These are phyloP conservation scores for Sepioteuthis lessoniana DNA, from an alignment of 2,888 invertebrate genomes.

Conservation along the genomic window DNA sequence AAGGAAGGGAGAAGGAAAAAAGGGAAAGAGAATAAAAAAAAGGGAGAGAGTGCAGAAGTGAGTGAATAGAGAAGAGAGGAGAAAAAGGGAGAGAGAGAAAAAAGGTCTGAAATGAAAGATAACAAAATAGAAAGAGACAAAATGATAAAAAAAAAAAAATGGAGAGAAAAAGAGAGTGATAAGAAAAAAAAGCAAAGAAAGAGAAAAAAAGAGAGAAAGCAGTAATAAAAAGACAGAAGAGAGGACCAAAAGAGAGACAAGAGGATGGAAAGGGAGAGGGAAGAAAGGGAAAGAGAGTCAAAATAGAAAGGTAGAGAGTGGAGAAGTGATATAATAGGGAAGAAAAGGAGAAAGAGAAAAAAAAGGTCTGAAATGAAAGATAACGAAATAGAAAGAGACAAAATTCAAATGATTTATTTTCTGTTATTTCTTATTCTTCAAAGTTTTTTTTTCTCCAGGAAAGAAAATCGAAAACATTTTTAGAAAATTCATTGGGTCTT, in stretches of 20 bases:
- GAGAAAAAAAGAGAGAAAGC: background rate
- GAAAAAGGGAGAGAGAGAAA: background rate
- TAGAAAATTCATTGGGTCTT: background rate
- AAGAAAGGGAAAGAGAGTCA: background rate
- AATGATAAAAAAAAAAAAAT: background rate
- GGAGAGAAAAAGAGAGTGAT: background rate
- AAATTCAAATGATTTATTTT: background rate
- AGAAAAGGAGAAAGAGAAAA: background rate
- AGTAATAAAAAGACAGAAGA: background rate
- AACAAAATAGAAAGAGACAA: background rate
- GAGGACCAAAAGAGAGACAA: no score
- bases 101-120: background rate
- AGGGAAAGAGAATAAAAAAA: background rate
- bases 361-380: background rate
- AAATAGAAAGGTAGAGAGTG: background rate
- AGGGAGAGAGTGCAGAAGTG: background rate
- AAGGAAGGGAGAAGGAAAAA: background rate
- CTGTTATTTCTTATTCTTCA: background rate
- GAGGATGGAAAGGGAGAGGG: background rate
- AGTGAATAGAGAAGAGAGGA: background rate
- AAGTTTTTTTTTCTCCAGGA: background rate
- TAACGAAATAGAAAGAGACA: no score
- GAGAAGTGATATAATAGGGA: background rate
- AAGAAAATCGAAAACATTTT: background rate
- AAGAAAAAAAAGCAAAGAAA: background rate